Percentiles rank a stretch among this genome's conserved stretches.
Conservation (phyloP, 2,797 vertebrate species). For the Coregonus ussuriensis region DNA sequence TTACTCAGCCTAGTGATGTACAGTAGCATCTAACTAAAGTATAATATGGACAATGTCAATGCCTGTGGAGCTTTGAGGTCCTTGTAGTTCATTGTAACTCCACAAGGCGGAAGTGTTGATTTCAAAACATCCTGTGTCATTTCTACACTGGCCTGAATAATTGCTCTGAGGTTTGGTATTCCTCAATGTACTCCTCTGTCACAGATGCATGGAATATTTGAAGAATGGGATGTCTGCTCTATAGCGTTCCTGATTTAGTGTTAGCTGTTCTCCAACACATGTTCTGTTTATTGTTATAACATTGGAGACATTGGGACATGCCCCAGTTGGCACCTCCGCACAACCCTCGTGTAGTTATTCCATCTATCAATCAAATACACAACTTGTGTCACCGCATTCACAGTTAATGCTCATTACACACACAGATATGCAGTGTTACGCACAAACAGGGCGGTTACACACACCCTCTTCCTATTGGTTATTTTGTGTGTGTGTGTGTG, state of each 20-base stretch:
- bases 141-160: conserved; percentile 34
- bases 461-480: neutral
- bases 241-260: conserved; percentile 52
- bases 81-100: conserved; percentile 52
- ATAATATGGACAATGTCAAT: neutral
- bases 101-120: conserved; percentile 74
- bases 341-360: conserved; percentile 41
- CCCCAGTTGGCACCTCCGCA: conserved; percentile 34
- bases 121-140: conserved; percentile 20
- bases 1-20: neutral
- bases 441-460: neutral
- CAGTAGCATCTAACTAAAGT: neutral
- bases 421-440: neutral
- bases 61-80: neutral
- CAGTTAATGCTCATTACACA: conserved; percentile 1
- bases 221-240: conserved; percentile 41
- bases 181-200: conserved; percentile 34
- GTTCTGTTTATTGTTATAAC: conserved; percentile 30
- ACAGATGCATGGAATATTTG: conserved; percentile 10
- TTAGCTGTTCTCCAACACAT: conserved; percentile 45
- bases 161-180: conserved; percentile 41
- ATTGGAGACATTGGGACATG: conserved; percentile 24
- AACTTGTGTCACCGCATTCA: conserved; percentile 28
- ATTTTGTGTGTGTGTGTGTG: conserved; percentile 31
- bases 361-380: conserved; percentile 33